phyloP scores from a whole-genome alignment of 2,113 vertebrate species.

The Raja brachyura region DNA sequence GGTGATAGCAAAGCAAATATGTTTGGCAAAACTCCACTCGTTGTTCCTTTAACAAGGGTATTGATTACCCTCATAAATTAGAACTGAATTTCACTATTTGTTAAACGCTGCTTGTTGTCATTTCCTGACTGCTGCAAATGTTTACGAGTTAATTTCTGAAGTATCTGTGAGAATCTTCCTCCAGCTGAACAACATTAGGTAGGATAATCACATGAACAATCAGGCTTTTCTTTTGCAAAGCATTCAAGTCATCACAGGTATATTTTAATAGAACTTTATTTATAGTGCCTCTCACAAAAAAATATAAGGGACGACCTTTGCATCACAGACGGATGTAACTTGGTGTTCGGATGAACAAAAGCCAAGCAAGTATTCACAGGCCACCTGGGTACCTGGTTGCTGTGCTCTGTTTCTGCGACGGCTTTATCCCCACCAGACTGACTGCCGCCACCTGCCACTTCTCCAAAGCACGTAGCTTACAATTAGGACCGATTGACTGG shows the following conservation, averaged over 20 bases:
- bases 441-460: constrained; percentile 47
- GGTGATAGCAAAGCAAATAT: neutral
- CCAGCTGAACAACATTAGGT: neutral
- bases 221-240: constrained; percentile 46
- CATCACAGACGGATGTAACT: constrained; percentile 57
- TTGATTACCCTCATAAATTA: neutral
- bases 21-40: neutral
- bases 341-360: constrained; percentile 48
- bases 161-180: neutral
- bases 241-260: constrained; percentile 47
- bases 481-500: constrained; percentile 39
- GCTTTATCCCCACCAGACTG: constrained; percentile 44
- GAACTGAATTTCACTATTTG: neutral
- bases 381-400: constrained; percentile 50
- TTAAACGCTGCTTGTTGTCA: neutral
- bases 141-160: neutral
- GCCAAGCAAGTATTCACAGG: constrained; percentile 48
- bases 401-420: constrained; percentile 42
- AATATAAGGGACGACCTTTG: constrained; percentile 43
- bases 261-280: constrained; percentile 6
- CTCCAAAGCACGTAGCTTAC: constrained; percentile 45
- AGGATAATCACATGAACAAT: constrained; percentile 36
- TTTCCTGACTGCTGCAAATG: neutral
- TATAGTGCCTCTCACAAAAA: too few species aligned
- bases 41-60: neutral